Conservation (phyloP, 2,113 vertebrate genomes). For the Rallus limicola region DNA sequence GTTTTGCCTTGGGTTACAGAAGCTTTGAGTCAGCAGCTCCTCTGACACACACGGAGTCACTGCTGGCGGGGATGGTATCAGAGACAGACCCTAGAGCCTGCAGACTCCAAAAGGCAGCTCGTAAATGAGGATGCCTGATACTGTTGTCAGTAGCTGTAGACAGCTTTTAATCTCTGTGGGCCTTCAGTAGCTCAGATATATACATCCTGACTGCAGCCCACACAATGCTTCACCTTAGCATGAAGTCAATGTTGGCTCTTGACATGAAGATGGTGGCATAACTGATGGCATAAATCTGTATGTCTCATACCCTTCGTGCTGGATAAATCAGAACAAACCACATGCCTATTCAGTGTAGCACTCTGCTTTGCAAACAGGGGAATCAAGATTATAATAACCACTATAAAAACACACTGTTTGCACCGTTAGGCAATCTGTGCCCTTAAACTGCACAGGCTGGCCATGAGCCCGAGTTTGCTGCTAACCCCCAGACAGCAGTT, state of each 20-base stretch:
- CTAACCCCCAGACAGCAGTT: neutral
- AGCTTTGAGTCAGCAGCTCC: neutral
- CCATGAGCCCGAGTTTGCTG: rapidly evolving
- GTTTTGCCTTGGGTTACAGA: neutral
- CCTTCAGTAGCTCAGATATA: neutral
- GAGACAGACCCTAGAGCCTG: neutral
- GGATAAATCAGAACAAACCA: neutral
- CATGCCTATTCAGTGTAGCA: rapidly evolving
- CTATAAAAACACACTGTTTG: neutral
- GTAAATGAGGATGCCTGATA: neutral
- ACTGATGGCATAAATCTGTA: neutral
- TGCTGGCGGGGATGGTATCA: neutral
- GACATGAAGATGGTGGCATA: neutral
- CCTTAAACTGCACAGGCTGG: neutral
- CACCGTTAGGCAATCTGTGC: neutral
- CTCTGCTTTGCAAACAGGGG: neutral
- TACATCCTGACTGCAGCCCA: neutral
- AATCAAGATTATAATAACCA: neutral
- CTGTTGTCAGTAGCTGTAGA: neutral
- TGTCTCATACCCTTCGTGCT: neutral
- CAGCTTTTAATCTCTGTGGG: neutral
- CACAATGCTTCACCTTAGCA: neutral
- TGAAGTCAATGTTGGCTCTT: neutral
- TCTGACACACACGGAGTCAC: neutral
- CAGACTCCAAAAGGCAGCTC: neutral